Conservation (phyloP, 2,113 vertebrate genomes). For the Vidua chalybeata region DNA sequence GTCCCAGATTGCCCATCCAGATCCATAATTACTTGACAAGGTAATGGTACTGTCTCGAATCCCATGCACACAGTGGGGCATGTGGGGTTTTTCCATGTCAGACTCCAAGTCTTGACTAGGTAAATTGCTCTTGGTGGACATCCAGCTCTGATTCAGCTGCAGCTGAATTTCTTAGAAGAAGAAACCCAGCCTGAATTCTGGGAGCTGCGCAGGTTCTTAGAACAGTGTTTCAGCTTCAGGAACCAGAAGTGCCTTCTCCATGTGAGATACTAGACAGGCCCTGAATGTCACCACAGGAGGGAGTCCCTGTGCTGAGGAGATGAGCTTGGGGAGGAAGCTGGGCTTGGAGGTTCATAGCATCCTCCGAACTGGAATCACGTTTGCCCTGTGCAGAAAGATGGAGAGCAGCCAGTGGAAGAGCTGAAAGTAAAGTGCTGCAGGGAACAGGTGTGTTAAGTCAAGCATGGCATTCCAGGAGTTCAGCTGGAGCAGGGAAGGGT, state of each 20-base stretch:
- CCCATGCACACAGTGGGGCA: background rate
- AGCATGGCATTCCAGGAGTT: background rate
- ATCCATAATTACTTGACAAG: background rate
- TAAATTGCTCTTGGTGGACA: background rate
- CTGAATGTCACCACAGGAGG: background rate
- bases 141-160: background rate
- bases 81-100: background rate
- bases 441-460: background rate
- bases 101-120: background rate
- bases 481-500: rapidly evolving
- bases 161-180: background rate
- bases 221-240: background rate
- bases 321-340: background rate
- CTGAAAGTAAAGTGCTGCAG: background rate
- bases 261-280: no score
- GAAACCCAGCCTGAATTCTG: background rate
- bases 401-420: background rate
- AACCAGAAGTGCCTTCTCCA: background rate
- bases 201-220: background rate
- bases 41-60: background rate
- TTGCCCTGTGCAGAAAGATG: background rate
- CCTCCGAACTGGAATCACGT: background rate
- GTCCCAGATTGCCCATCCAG: background rate
- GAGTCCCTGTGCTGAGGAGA: background rate
- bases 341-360: background rate